Conservation (phyloP, 2,888 invertebrate genomes). For the Himalopsyche kuldschensis region DNA sequence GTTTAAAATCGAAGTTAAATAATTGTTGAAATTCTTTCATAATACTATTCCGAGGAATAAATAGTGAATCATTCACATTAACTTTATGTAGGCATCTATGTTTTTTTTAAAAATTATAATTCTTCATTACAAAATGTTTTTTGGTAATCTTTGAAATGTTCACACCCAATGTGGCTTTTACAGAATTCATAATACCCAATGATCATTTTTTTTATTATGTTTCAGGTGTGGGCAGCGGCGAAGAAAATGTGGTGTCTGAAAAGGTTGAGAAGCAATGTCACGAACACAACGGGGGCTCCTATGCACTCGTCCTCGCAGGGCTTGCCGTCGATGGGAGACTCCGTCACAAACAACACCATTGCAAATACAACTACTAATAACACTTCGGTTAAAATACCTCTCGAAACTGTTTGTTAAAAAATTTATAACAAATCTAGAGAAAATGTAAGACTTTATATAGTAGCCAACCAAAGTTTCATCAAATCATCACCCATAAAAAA, state of each 20-base stretch:
- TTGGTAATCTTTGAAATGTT: too few species aligned
- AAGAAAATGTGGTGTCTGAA: conserved; percentile 67
- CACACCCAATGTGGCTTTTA: not conserved
- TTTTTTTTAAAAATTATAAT: too few species aligned
- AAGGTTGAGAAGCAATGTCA: conserved; percentile 56
- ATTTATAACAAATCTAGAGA: not conserved
- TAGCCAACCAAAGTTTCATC: conserved; percentile 36
- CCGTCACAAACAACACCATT: conserved; percentile 69
- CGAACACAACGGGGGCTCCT: conserved; percentile 63
- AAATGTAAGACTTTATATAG: conserved; percentile 27
- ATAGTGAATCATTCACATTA: too few species aligned
- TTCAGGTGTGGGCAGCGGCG: conserved; percentile 66
- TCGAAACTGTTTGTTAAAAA: conserved; percentile 65
- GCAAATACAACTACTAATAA: conserved; percentile 51
- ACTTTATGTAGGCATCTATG: too few species aligned
- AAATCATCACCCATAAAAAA: not conserved
- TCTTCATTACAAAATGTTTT: too few species aligned
- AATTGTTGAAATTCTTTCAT: too few species aligned
- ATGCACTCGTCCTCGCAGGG: conserved; percentile 80
- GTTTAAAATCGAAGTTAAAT: not conserved
- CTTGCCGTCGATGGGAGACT: conserved; percentile 79
- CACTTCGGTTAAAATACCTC: conserved; percentile 52
- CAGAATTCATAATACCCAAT: not conserved
- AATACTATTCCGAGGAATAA: too few species aligned
- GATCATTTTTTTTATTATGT: not conserved